Percentiles rank a stretch among this genome's conserved stretches.
phyloP scores from a whole-genome alignment of 2,888 invertebrate species.

The Drosophila koepferae region DNA sequence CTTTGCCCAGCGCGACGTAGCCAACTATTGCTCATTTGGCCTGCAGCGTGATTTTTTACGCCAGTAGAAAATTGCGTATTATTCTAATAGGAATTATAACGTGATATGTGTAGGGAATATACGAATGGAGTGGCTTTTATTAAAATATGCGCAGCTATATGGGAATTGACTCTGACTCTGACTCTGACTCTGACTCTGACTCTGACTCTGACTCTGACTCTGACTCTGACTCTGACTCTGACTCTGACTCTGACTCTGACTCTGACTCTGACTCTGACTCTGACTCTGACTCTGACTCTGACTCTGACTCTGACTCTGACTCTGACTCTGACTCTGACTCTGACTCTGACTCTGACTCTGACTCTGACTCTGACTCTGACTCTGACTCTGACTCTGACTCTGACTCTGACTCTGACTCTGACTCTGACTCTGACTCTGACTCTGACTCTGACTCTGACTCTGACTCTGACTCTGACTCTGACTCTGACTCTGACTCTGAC shows the following conservation, averaged over 20 bases:
- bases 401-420: neutral
- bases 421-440: neutral
- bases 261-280: too few relatives aligned
- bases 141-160: neutral
- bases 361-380: neutral
- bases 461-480: neutral
- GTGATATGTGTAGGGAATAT: neutral
- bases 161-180: too few relatives aligned
- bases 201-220: too few relatives aligned
- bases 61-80: conserved; percentile 57
- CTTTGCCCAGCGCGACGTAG: conserved; percentile 24
- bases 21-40: conserved; percentile 68
- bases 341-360: neutral
- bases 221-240: too few relatives aligned
- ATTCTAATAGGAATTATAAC: conserved; percentile 54
- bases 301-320: neutral
- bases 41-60: conserved; percentile 55
- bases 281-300: too few relatives aligned
- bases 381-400: neutral
- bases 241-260: too few relatives aligned
- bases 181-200: too few relatives aligned
- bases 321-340: neutral
- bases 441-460: neutral
- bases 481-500: neutral
- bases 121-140: neutral